Conservation (phyloP, 2,113 vertebrate species). For the Cathartes aura region DNA sequence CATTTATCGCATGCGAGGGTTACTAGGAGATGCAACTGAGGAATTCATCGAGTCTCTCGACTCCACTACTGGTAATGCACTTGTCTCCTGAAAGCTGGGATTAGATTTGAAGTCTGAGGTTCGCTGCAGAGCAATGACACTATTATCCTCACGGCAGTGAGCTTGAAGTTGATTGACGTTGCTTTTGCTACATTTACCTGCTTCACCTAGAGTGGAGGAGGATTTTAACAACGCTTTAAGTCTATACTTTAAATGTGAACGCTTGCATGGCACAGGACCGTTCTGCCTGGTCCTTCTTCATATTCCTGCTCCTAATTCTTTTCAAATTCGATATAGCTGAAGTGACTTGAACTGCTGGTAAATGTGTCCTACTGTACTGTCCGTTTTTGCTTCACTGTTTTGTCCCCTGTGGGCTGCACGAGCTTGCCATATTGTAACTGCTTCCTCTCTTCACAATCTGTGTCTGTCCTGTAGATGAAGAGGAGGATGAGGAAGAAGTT, state of each 20-base stretch:
- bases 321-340: not conserved
- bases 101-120: not conserved
- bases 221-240: not conserved
- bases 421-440: not conserved
- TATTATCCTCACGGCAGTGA: conserved; percentile 34
- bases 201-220: conserved; percentile 7
- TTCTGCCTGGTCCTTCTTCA: not conserved
- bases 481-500: conserved; percentile 98
- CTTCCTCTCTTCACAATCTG: not conserved
- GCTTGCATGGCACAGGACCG: not conserved
- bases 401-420: not conserved
- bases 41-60: conserved; percentile 98
- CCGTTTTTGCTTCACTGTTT: not conserved
- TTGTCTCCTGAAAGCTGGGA: not conserved
- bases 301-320: not conserved
- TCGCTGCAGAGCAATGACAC: conserved; percentile 14
- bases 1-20: conserved; percentile 97
- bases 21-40: conserved; percentile 97
- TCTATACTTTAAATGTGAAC: not conserved
- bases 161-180: not conserved
- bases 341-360: not conserved
- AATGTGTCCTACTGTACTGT: not conserved
- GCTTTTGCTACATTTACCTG: conserved; percentile 40
- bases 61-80: conserved; percentile 90
- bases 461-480: conserved; percentile 86